Conservation (phyloP, 2,113 vertebrate genomes). For the Tupaia tana region DNA sequence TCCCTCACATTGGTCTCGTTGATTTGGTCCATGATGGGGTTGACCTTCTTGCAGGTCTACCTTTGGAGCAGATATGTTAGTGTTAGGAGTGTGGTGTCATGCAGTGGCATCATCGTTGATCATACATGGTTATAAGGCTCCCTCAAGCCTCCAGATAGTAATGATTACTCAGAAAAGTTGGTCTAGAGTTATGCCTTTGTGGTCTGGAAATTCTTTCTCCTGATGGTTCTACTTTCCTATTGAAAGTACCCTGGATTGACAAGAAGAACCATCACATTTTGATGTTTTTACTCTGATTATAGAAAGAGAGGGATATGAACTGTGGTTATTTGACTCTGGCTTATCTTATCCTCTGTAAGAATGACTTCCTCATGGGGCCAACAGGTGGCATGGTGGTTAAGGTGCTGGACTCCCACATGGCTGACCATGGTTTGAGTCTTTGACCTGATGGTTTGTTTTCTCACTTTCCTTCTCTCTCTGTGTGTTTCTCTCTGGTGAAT, state of each 20-base stretch:
- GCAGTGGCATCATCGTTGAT: not conserved
- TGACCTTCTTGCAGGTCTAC: not conserved
- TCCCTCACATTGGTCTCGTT: constrained; percentile 73
- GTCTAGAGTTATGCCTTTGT: not conserved
- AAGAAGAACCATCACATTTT: not conserved
- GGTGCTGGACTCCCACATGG: too few relatives aligned
- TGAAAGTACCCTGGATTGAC: not conserved
- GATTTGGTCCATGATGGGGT: not conserved
- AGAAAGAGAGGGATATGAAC: not conserved
- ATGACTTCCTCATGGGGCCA: not conserved
- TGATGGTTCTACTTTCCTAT: not conserved
- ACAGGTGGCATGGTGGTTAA: too few relatives aligned
- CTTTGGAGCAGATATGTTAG: not conserved
- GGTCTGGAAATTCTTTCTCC: not conserved
- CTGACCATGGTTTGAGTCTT: too few relatives aligned
- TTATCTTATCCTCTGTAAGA: not conserved
- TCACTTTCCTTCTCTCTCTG: too few relatives aligned
- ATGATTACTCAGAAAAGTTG: not conserved
- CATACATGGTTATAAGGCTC: not conserved
- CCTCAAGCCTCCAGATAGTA: not conserved
- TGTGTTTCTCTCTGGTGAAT: too few relatives aligned
- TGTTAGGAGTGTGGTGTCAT: not conserved
- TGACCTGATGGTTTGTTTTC: too few relatives aligned
- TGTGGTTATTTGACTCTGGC: not conserved
- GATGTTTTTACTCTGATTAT: not conserved